Conservation (phyloP, 2,113 vertebrate species). For the Lophotis ruficrista region DNA sequence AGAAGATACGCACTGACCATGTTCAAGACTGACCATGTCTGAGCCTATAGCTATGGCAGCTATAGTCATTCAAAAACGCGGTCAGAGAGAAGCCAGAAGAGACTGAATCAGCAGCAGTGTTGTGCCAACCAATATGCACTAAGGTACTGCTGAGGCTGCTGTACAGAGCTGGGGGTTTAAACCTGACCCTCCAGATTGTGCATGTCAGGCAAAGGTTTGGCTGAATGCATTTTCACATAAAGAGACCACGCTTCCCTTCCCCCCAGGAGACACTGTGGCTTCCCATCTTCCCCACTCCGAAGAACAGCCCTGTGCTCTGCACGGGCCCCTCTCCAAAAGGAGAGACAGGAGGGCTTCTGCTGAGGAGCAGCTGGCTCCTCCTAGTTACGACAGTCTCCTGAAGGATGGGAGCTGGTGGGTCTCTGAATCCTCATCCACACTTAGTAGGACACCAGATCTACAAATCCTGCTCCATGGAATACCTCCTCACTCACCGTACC, state of each 20-base stretch:
- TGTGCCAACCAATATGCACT: not conserved
- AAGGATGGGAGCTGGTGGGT: not conserved
- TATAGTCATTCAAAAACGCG: not conserved
- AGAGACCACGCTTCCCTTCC: not conserved
- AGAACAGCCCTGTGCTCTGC: not conserved
- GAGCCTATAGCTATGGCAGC: not conserved
- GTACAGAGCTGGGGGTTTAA: not conserved
- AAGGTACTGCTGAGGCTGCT: not conserved
- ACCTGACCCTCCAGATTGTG: rapidly evolving
- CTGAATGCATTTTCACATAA: not conserved
- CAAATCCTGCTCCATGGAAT: not conserved
- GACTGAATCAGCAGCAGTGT: not conserved
- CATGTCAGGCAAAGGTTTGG: not conserved
- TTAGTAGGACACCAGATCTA: not conserved
- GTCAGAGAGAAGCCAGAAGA: not conserved
- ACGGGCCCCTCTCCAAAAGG: not conserved
- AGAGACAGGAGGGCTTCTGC: not conserved
- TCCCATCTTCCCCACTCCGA: not conserved
- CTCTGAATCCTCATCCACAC: not conserved
- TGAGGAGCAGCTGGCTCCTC: not conserved
- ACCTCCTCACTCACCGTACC: not conserved
- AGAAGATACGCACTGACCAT: not conserved
- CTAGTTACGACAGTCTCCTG: rapidly evolving
- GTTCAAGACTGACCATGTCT: not conserved
- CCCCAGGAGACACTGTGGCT: not conserved